Percentiles rank a stretch among this genome's conserved stretches.
These are phyloP conservation scores for Peromyscus maniculatus DNA, from an alignment of 2,113 vertebrate genomes.

Conservation along the genomic window DNA sequence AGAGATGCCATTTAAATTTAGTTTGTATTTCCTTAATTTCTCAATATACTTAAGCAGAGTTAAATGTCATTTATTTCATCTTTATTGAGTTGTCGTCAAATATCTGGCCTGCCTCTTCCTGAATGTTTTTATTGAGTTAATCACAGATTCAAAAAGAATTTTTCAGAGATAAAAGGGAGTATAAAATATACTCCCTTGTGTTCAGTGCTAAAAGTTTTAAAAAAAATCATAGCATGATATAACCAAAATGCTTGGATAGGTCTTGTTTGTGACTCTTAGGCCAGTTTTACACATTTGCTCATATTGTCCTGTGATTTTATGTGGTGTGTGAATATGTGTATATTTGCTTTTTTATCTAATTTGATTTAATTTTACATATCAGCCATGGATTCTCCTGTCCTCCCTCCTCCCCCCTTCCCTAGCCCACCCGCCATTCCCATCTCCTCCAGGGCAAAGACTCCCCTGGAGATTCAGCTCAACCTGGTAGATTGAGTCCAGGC, in stretches of 20 bases:
- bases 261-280: not conserved
- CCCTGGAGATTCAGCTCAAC: too few relatives aligned
- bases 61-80: not conserved
- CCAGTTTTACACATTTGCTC: not conserved
- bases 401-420: too few relatives aligned
- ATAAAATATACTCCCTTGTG: not conserved
- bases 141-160: too few relatives aligned
- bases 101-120: not conserved
- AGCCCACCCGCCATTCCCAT: too few relatives aligned
- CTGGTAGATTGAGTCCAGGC: too few relatives aligned
- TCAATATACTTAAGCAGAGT: not conserved
- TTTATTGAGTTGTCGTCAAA: not conserved
- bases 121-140: not conserved
- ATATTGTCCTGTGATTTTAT: not conserved
- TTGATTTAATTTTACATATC: too few relatives aligned
- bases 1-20: too few relatives aligned
- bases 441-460: too few relatives aligned
- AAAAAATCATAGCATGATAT: not conserved
- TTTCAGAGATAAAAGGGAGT: not conserved
- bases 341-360: not conserved
- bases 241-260: not conserved
- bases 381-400: too few relatives aligned
- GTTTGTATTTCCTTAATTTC: constrained; percentile 1
- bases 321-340: not conserved
- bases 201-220: not conserved